These are phyloP conservation scores for Condylostylus longicornis DNA, from an alignment of 1,140 invertebrate genomes.

Conservation along the genomic window DNA sequence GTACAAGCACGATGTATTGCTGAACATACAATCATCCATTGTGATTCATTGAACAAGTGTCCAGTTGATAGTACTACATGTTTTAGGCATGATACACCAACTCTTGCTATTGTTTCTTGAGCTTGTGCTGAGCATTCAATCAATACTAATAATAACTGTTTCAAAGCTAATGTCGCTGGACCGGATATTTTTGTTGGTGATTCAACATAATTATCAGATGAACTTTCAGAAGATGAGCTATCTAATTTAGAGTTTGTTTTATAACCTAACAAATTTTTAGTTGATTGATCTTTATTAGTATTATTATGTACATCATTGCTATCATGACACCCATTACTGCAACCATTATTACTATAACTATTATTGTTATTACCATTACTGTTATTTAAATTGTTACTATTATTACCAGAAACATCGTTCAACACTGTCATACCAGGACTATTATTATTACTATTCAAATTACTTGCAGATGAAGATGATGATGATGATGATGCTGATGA, in stretches of 20 bases:
- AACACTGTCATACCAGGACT: no score
- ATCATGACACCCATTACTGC: background rate
- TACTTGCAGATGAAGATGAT: no score
- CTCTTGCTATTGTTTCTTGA: slow-evolving; percentile 68
- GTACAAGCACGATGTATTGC: slow-evolving; percentile 66
- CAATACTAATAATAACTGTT: slow-evolving; percentile 72
- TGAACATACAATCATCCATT: slow-evolving; percentile 72
- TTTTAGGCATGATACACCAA: slow-evolving; percentile 85
- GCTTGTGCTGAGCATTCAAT: slow-evolving; percentile 82
- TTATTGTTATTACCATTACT: no score
- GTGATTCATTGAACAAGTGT: slow-evolving; percentile 57
- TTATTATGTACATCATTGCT: background rate
- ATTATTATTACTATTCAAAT: no score
- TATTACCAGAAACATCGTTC: no score
- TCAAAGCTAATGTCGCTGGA: slow-evolving; percentile 62
- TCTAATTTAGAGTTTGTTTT: slow-evolving; percentile 19
- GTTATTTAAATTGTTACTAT: no score
- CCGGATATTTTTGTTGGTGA: slow-evolving; percentile 28
- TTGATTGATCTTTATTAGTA: background rate
- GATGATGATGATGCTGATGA: no score
- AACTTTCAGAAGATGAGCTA: slow-evolving; percentile 27
- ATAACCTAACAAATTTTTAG: slow-evolving; percentile 27
- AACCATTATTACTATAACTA: background rate
- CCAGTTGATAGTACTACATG: slow-evolving; percentile 72
- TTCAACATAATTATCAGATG: slow-evolving; percentile 23